Evolutionary conservation across 2,888 invertebrate genomes (phyloP).

Genomic region (Tenthredo scrophulariae): DNA sequence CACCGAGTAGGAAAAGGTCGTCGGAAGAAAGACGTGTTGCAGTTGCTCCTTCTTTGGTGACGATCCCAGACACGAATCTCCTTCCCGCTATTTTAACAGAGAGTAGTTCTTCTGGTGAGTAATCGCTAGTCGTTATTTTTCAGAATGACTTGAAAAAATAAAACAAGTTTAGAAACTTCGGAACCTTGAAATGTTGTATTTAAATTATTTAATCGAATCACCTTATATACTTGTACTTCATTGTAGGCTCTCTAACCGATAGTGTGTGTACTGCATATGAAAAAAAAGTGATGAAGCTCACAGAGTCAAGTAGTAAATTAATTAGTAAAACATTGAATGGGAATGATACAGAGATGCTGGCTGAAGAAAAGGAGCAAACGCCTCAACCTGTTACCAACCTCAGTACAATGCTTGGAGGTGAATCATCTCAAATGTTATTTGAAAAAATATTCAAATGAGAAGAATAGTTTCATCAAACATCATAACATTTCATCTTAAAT

Average conservation of each 20-base stretch:
- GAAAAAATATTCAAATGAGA: background rate
- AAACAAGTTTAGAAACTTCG: background rate
- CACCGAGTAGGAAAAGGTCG: slow-evolving; percentile 77
- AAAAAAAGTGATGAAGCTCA: slow-evolving; percentile 68
- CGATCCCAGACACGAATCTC: slow-evolving; percentile 77
- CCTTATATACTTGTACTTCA: slow-evolving; percentile 55
- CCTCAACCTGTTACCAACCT: slow-evolving; percentile 69
- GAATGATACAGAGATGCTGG: slow-evolving; percentile 42
- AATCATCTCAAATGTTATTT: slow-evolving; percentile 56
- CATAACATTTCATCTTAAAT: background rate
- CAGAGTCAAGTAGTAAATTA: slow-evolving; percentile 63
- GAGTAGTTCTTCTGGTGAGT: slow-evolving; percentile 82
- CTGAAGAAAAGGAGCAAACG: slow-evolving; percentile 59
- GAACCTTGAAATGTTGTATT: slow-evolving; percentile 5
- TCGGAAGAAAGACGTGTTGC: slow-evolving; percentile 79
- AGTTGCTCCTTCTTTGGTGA: slow-evolving; percentile 77
- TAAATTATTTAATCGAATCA: slow-evolving; percentile 19
- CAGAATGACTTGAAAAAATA: background rate
- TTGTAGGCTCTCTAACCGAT: slow-evolving; percentile 81
- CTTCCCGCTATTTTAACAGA: slow-evolving; percentile 80
- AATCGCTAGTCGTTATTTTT: slow-evolving; percentile 47
- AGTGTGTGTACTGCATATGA: slow-evolving; percentile 83
- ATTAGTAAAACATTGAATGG: slow-evolving; percentile 59
- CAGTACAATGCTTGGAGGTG: slow-evolving; percentile 79
- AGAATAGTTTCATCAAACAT: background rate